Evolutionary conservation across 1,140 invertebrate genomes (phyloP).

Genomic region (Argopecten irradians): DNA sequence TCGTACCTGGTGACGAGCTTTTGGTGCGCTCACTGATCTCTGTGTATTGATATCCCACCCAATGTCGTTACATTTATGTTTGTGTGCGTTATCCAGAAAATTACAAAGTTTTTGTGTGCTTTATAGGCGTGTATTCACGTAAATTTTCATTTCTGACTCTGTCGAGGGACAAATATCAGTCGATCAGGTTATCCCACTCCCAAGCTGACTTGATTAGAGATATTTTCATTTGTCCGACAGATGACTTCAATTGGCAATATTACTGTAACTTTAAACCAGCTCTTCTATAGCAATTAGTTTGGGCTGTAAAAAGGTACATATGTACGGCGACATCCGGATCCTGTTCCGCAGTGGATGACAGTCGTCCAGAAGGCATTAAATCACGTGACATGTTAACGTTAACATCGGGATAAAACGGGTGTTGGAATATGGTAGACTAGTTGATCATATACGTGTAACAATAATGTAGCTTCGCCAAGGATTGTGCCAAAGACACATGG

Average conservation of each 20-base stretch:
- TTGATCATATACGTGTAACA: no score
- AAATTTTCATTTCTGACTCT: neutral
- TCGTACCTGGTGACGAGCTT: neutral
- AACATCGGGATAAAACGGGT: no score
- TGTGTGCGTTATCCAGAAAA: neutral
- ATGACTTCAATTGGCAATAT: neutral
- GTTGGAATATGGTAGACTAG: no score
- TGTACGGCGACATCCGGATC: neutral
- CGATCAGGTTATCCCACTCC: neutral
- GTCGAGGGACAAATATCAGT: neutral
- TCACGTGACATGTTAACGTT: no score
- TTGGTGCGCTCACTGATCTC: neutral
- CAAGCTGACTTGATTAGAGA: conserved; percentile 1
- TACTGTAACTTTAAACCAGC: neutral
- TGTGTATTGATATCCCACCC: neutral
- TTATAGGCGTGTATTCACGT: neutral
- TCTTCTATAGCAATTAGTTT: neutral
- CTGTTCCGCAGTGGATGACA: neutral
- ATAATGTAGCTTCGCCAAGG: no score
- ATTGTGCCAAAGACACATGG: no score
- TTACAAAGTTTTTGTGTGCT: neutral
- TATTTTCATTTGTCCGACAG: conserved; percentile 14
- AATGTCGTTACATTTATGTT: neutral
- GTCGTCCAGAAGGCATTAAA: no score
- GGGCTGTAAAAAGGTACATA: neutral